Evolutionary conservation across 2,113 vertebrate genomes (phyloP).

Genomic region (Sciurus niger): DNA sequence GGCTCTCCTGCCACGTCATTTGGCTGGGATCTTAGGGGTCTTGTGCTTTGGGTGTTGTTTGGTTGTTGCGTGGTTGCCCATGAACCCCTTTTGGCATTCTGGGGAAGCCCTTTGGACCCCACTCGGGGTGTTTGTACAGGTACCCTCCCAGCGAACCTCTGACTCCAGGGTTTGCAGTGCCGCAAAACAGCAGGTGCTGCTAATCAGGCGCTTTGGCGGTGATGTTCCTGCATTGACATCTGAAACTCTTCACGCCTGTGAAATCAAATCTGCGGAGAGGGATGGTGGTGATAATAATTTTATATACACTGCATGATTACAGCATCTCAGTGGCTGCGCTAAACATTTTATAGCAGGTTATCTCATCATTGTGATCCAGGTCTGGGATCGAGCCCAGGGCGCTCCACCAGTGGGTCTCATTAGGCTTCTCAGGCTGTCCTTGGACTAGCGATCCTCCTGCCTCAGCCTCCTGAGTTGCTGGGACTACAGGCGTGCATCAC

Average conservation of each 20-base stretch:
- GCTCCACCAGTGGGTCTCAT: too few species aligned
- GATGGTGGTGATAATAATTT: not conserved
- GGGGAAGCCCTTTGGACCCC: not conserved
- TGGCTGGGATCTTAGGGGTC: not conserved
- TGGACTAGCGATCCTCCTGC: too few species aligned
- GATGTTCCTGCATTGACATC: not conserved
- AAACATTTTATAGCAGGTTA: not conserved
- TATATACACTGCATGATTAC: not conserved
- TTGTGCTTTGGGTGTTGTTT: not conserved
- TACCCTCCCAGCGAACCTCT: not conserved
- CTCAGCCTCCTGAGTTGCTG: too few species aligned
- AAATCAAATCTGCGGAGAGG: not conserved
- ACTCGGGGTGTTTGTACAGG: not conserved
- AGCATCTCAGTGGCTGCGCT: not conserved
- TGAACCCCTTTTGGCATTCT: not conserved
- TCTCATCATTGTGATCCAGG: not conserved
- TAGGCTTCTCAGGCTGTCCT: too few species aligned
- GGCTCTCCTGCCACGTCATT: not conserved
- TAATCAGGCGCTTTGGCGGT: not conserved
- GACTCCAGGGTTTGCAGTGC: not conserved
- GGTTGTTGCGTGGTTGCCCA: not conserved
- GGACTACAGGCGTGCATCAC: too few species aligned
- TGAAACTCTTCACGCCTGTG: not conserved
- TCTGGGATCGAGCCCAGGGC: too few species aligned
- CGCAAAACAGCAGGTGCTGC: not conserved